phyloP scores from a whole-genome alignment of 2,113 vertebrate species.

The Notothenia coriiceps region DNA sequence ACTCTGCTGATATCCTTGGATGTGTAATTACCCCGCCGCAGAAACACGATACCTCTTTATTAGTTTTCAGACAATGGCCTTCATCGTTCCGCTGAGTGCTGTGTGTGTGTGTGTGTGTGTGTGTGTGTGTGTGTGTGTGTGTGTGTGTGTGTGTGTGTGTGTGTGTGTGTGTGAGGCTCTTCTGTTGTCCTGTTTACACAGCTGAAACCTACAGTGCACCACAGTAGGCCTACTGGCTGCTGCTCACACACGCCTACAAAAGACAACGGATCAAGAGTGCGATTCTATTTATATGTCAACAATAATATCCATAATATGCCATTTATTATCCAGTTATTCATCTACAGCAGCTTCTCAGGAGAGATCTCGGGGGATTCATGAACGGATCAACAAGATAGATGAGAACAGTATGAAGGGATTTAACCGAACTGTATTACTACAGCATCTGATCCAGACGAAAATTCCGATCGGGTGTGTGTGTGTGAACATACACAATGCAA shows the following conservation, averaged over 20 bases:
- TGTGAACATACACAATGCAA: slow-evolving; percentile 64
- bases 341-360: slow-evolving; percentile 39
- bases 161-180: not conserved
- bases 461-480: slow-evolving; percentile 42
- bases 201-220: slow-evolving; percentile 48
- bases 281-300: slow-evolving; percentile 44
- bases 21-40: slow-evolving; percentile 80
- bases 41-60: slow-evolving; percentile 77
- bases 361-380: slow-evolving; percentile 60
- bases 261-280: slow-evolving; percentile 5
- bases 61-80: slow-evolving; percentile 78
- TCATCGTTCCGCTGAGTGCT: slow-evolving; percentile 40
- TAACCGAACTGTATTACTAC: slow-evolving; percentile 29
- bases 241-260: slow-evolving; percentile 8
- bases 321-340: slow-evolving; percentile 55
- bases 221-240: slow-evolving; percentile 5
- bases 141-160: slow-evolving; percentile 12
- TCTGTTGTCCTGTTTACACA: slow-evolving; percentile 54
- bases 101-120: slow-evolving; percentile 26
- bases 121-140: slow-evolving; percentile 11
- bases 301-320: slow-evolving; percentile 47
- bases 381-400: slow-evolving; percentile 52
- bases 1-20: slow-evolving; percentile 74
- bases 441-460: slow-evolving; percentile 34
- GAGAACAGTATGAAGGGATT: slow-evolving; percentile 54